phyloP scores from a whole-genome alignment of 1,140 invertebrate species.

The Eupeodes corollae region DNA sequence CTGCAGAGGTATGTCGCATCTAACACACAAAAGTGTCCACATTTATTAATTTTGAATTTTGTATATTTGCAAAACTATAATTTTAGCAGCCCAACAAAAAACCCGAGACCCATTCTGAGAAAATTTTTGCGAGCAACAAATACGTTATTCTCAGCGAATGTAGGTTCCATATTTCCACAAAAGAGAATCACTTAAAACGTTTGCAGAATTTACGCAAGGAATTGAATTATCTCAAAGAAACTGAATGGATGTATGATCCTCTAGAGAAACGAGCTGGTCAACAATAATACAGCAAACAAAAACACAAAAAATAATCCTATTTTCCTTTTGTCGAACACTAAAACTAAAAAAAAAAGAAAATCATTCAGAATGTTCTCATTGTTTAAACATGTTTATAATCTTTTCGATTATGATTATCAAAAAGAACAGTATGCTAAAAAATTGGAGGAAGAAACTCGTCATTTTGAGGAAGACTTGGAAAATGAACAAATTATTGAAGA shows the following conservation, averaged over 20 bases:
- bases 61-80: too few species aligned
- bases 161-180: slow-evolving; percentile 14
- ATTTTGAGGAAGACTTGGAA: slow-evolving; percentile 28
- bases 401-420: slow-evolving; percentile 11
- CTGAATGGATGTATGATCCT: slow-evolving; percentile 57
- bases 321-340: too few species aligned
- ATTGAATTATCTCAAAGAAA: slow-evolving; percentile 52
- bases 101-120: slow-evolving; percentile 14
- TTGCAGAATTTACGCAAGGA: slow-evolving; percentile 52
- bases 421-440: slow-evolving; percentile 19
- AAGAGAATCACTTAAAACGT: slow-evolving; percentile 47
- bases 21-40: too few species aligned
- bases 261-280: slow-evolving; percentile 21
- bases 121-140: slow-evolving; percentile 14
- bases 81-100: slow-evolving; percentile 12
- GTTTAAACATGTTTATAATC: neutral
- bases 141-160: slow-evolving; percentile 13
- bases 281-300: slow-evolving; percentile 9
- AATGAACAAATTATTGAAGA: slow-evolving; percentile 23
- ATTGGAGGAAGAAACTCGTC: slow-evolving; percentile 32
- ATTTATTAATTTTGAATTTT: too few species aligned
- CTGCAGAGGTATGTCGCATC: too few species aligned
- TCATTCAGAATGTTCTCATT: slow-evolving; percentile 3
- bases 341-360: neutral
- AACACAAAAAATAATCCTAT: neutral